A percentile compares a stretch with the other conserved stretches of the same genome.
Evolutionary conservation across 2,113 vertebrate genomes (phyloP).

Genomic region (Psittacara wagleri): DNA sequence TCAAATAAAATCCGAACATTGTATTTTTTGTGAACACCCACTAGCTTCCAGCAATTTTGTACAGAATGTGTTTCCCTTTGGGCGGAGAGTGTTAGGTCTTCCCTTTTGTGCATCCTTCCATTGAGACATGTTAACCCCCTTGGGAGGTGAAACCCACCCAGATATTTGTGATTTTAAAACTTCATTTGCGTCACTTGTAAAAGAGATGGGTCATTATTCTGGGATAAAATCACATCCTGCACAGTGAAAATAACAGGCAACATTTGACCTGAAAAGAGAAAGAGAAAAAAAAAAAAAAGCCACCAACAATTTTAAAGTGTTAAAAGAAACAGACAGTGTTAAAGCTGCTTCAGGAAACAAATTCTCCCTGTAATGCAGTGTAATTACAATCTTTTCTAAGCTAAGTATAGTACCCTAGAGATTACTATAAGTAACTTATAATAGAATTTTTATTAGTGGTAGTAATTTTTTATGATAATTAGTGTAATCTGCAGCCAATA

Average conservation of each 20-base stretch:
- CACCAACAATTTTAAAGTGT: constrained; percentile 41
- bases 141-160: constrained; percentile 80
- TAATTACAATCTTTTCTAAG: constrained; percentile 74
- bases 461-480: constrained; percentile 85
- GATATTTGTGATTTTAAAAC: constrained; percentile 79
- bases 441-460: constrained; percentile 84
- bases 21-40: constrained; percentile 76
- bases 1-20: constrained; percentile 75
- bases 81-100: constrained; percentile 74
- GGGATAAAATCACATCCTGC: constrained; percentile 85
- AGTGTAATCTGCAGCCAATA: constrained; percentile 82
- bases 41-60: constrained; percentile 80
- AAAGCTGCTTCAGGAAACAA: constrained; percentile 71
- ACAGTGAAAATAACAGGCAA: constrained; percentile 84
- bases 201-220: constrained; percentile 77
- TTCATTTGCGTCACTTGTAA: constrained; percentile 87
- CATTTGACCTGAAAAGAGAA: constrained; percentile 70
- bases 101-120: constrained; percentile 78
- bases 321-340: constrained; percentile 62
- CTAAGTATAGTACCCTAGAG: constrained; percentile 78
- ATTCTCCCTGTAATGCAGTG: constrained; percentile 68
- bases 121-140: constrained; percentile 71
- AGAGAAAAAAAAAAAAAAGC: neutral
- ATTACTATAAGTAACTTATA: constrained; percentile 84
- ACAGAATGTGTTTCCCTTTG: constrained; percentile 76